Evolutionary conservation across 2,888 invertebrate genomes (phyloP), one percentile per base, ranked within the genome.

Genomic region (Tenthredo notha): DNA sequence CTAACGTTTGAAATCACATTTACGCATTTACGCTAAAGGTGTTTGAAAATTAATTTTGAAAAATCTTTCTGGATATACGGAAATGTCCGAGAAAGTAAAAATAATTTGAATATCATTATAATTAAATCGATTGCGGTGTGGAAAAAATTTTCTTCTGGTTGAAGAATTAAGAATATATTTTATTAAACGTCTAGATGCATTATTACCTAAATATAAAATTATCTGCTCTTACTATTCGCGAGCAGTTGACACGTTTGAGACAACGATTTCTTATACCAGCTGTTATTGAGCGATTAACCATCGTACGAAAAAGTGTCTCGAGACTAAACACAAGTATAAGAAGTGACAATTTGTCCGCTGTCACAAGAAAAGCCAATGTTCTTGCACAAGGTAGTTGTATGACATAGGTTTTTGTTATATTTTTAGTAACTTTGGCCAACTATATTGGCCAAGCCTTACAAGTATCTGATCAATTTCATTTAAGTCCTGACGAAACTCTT

Each of bases 291-390:
- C 47, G 74, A 74, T 40, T 21, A 25, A 47, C 43, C 43, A 43
- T 43, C 21, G 54, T 6, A 29, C 15, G 33, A 18, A 67, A 67
- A 67, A 67, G 15, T 12, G 67, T 67, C 67, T 12, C 15, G 10
- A 9, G 74, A 74, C 43, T 40, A 74, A 74, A 47, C 47, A 3
- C 15, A 15, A 47, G 47, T 12, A 74, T 3, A 25, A 25, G 43
- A 74, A 74, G 12, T 12, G 74, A 74, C 74, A 5, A 74, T 74
- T 74, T 43, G 43, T 74, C 74, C 6, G 74, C 74, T 47, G 74
- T 43, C 74, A 25, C n/a, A 21, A 74, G 40, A n/a, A 25, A 43
- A 21, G 43, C 43, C 72, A 21, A 74, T 43, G 74, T 74, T 74
- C 74, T 43, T 74, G 43, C 21, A 47, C 43, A 74, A 67, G 67